Evolutionary conservation across 2,113 vertebrate species (phyloP).

Genomic region (Vidua macroura): DNA sequence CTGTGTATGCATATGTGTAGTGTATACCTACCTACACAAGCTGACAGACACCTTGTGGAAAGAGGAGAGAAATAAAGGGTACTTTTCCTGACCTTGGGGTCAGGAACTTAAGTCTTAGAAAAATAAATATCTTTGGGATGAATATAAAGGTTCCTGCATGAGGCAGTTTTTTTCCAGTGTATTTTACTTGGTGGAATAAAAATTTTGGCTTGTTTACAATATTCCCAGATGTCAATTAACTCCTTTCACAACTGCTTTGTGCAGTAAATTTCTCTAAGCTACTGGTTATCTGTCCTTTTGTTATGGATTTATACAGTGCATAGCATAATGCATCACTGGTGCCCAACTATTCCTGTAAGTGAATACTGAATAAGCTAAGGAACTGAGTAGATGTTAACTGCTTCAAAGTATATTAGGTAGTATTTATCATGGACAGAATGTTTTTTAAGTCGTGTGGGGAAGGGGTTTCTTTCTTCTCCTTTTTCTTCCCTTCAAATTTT

Average conservation of each 20-base stretch:
- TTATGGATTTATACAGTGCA: not conserved
- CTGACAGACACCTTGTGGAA: not conserved
- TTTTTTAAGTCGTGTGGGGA: conserved; percentile 18
- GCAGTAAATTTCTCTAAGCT: not conserved
- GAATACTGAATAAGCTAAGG: not conserved
- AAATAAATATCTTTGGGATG: not conserved
- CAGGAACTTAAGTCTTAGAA: conserved; percentile 25
- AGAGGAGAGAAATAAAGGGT: not conserved
- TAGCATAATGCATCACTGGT: not conserved
- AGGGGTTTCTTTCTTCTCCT: not conserved
- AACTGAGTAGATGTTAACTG: not conserved
- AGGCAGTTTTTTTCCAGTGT: not conserved
- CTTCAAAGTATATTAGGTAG: conserved; percentile 23
- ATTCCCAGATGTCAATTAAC: not conserved
- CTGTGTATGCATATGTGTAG: not conserved
- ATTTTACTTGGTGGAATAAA: not conserved
- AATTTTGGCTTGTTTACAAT: not conserved
- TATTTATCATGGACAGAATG: not conserved
- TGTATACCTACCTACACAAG: not conserved
- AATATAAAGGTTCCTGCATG: not conserved
- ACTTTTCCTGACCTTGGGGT: conserved; percentile 3
- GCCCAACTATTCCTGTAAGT: not conserved
- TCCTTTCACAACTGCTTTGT: not conserved
- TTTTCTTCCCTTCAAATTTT: conserved; percentile 1
- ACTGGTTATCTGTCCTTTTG: not conserved